Evolutionary conservation across 2,113 vertebrate species (phyloP), one percentile per base, ranked within the genome.

Genomic region (Silurus glanis): DNA sequence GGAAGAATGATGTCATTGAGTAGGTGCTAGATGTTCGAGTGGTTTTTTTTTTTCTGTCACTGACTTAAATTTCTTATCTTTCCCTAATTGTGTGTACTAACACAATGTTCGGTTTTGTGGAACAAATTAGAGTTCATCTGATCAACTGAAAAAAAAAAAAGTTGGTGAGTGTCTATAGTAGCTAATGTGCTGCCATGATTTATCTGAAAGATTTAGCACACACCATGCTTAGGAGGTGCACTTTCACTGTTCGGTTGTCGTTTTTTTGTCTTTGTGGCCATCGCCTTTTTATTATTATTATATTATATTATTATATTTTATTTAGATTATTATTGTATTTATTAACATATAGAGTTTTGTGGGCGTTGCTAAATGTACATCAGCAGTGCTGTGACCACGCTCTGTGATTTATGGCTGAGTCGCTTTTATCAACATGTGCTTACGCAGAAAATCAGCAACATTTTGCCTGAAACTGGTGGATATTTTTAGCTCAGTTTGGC

Each of bases 1-100:
- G 90, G 92, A 92, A 49, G 88, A 89, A 93, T 94, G 94, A 94
- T 94, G 94, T 95, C 94, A 95, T 88, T 93, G 90, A 93, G 94
- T 92, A 95, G 94, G 93, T 95, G 94, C 92, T 89, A 90, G 92
- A 95, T 92, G 92, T 91, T 91, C 87, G 49, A 79, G 75, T 28
- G 61, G 49, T 13, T 66, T 25, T 66, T 0, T 23, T 64, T 67
- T 7, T 17, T 69, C 7, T 2, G 16, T 4, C 45, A 23, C 45
- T 23, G 17, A 21, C 45, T 49, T 21, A 37, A 47, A 51, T n/a
- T 51, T 28, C 25, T 78, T 53, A 3, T 74, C 21, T 23, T 21
- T 74, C 9, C 21, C 47, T n/a, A 51, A 74, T 74, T 9, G 0
- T 49, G 19, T 21, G 16, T 49, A 17, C 66, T 17, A 45, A 45